These are phyloP conservation scores for Ancistrus triradiatus DNA, from an alignment of 2,113 vertebrate species.

Conservation along the genomic window DNA sequence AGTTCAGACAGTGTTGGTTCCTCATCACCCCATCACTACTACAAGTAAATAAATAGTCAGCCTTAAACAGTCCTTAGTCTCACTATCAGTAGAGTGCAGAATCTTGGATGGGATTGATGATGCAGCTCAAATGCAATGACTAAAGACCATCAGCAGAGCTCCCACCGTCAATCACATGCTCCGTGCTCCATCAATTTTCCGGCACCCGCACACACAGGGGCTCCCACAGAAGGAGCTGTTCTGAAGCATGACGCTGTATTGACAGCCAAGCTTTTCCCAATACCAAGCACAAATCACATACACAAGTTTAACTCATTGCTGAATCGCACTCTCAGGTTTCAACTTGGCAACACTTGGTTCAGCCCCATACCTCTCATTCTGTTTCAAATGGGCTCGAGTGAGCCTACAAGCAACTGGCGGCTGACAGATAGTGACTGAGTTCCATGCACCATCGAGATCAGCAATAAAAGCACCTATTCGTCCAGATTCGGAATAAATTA, in stretches of 20 bases:
- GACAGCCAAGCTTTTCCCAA: slow-evolving; percentile 25
- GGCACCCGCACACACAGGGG: background rate
- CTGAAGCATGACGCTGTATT: slow-evolving; percentile 29
- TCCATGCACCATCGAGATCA: slow-evolving; percentile 51
- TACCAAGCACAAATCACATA: slow-evolving; percentile 3
- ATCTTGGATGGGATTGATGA: slow-evolving; percentile 23
- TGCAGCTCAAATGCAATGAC: slow-evolving; percentile 14
- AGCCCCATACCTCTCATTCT: slow-evolving; percentile 29
- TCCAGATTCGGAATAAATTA: slow-evolving; percentile 63
- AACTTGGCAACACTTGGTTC: slow-evolving; percentile 25
- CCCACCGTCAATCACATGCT: slow-evolving; percentile 28
- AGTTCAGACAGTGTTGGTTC: no score
- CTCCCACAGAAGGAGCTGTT: slow-evolving; percentile 16
- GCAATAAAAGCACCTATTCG: slow-evolving; percentile 59
- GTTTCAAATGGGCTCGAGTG: slow-evolving; percentile 5
- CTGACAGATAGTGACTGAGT: slow-evolving; percentile 19
- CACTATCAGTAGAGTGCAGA: slow-evolving; percentile 25
- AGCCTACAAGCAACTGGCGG: slow-evolving; percentile 32
- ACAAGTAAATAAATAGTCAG: no score
- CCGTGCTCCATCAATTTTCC: slow-evolving; percentile 4
- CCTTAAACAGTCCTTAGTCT: slow-evolving; percentile 10
- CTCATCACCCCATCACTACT: no score
- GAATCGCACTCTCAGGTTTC: slow-evolving; percentile 30
- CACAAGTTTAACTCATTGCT: slow-evolving; percentile 14
- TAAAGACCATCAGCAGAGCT: slow-evolving; percentile 27